Percentiles rank a stretch among this genome's conserved stretches.
Conservation (phyloP, 2,113 vertebrate species). For the Nymphicus hollandicus region DNA sequence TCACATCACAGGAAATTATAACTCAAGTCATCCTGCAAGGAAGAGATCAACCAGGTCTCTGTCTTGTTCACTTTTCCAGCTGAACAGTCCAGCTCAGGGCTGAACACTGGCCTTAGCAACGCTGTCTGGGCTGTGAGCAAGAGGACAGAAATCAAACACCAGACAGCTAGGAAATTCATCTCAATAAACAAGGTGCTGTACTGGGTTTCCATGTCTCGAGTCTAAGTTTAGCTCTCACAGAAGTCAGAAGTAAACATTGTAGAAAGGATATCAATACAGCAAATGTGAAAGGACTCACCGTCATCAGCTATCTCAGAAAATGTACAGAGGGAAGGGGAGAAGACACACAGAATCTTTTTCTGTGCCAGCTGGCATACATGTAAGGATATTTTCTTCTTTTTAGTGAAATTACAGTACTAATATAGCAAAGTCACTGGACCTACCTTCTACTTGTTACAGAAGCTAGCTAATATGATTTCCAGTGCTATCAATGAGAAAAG, state of each 20-base stretch:
- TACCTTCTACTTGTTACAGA: neutral
- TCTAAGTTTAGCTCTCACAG: slow-evolving; percentile 39
- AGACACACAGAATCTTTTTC: neutral
- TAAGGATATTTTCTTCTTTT: neutral
- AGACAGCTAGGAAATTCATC: neutral
- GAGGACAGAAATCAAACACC: slow-evolving; percentile 11
- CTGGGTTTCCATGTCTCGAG: neutral
- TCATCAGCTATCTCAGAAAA: neutral
- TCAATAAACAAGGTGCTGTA: slow-evolving; percentile 45
- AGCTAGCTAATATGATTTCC: neutral
- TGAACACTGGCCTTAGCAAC: neutral
- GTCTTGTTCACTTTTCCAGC: neutral
- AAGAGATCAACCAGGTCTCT: neutral
- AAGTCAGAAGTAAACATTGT: slow-evolving; percentile 33
- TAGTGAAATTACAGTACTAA: neutral
- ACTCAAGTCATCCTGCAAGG: neutral
- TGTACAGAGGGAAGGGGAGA: neutral
- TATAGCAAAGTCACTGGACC: neutral
- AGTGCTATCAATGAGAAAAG: neutral
- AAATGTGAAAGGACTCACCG: neutral
- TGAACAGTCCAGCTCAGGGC: neutral
- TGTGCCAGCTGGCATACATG: neutral
- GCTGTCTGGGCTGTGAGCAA: accelerated
- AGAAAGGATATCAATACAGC: neutral
- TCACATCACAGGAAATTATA: neutral